These are phyloP conservation scores for Haemorhous mexicanus DNA, from an alignment of 2,113 vertebrate species.

Conservation along the genomic window DNA sequence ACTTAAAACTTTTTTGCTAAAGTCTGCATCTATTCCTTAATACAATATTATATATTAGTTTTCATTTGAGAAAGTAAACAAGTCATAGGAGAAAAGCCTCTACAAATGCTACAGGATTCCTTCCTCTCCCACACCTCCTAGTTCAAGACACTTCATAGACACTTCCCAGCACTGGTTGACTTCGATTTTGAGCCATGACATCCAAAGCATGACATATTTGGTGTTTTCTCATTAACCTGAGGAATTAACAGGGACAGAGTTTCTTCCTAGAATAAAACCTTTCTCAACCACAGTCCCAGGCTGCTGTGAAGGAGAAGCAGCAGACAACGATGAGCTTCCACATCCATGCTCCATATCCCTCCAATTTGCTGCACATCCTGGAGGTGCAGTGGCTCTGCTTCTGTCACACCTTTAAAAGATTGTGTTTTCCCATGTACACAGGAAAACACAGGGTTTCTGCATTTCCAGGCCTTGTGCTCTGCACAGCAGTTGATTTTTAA, in stretches of 20 bases:
- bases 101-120: not conserved
- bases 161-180: not conserved
- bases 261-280: not conserved
- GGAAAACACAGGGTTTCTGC: not conserved
- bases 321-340: not conserved
- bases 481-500: not conserved
- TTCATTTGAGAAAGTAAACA: not conserved
- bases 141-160: not conserved
- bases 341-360: not conserved
- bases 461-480: not conserved
- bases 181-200: not conserved
- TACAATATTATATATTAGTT: not conserved
- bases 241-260: not conserved
- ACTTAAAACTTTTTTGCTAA: not conserved
- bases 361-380: not conserved
- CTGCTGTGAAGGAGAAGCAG: not conserved
- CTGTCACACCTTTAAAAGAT: not conserved
- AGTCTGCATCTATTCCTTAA: not conserved
- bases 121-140: not conserved
- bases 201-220: not conserved
- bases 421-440: fast-evolving
- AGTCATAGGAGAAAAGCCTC: not conserved
- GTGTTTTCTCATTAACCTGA: not conserved
- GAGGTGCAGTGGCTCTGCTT: not conserved
- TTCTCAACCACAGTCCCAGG: not conserved